Percentiles rank a stretch among this genome's conserved stretches.
Conservation (phyloP, 2,113 vertebrate species). For the Pelecanus crispus region DNA sequence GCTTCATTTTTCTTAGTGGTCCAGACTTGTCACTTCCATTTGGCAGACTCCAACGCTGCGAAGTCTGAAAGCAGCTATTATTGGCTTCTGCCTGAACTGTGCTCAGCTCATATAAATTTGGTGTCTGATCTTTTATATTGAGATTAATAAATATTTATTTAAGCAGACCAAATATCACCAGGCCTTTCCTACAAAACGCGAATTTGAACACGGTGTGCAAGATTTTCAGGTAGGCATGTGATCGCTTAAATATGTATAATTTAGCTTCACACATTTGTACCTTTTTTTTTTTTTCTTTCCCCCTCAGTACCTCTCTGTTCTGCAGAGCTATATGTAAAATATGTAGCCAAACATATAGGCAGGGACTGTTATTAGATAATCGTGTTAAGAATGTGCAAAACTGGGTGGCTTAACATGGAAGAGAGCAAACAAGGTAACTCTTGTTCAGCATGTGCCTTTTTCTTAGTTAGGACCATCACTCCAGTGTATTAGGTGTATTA, state of each 20-base stretch:
- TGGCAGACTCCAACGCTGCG: slow-evolving; percentile 58
- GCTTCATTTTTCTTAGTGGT: slow-evolving; percentile 68
- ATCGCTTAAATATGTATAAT: not conserved
- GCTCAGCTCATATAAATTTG: slow-evolving; percentile 46
- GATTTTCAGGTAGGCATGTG: slow-evolving; percentile 18
- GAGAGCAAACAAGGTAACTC: not conserved
- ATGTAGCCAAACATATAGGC: not conserved
- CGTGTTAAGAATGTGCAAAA: not conserved
- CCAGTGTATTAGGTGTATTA: fast-evolving
- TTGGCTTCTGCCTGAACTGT: slow-evolving; percentile 6
- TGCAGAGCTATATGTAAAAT: not conserved
- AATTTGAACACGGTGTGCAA: not conserved
- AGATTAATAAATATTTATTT: slow-evolving; percentile 61
- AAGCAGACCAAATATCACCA: slow-evolving; percentile 17
- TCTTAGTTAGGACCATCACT: not conserved
- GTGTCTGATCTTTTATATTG: slow-evolving; percentile 58
- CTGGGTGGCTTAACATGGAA: not conserved
- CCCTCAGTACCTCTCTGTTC: slow-evolving; percentile 26
- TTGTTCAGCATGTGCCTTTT: not conserved
- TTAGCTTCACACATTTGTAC: not conserved
- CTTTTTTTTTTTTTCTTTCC: not conserved
- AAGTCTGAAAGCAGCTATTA: slow-evolving; percentile 66
- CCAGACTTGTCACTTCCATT: slow-evolving; percentile 68
- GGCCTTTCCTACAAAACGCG: not conserved
- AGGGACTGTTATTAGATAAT: not conserved